phyloP scores from a whole-genome alignment of 2,888 invertebrate species.

The Polymixis lichenea region DNA sequence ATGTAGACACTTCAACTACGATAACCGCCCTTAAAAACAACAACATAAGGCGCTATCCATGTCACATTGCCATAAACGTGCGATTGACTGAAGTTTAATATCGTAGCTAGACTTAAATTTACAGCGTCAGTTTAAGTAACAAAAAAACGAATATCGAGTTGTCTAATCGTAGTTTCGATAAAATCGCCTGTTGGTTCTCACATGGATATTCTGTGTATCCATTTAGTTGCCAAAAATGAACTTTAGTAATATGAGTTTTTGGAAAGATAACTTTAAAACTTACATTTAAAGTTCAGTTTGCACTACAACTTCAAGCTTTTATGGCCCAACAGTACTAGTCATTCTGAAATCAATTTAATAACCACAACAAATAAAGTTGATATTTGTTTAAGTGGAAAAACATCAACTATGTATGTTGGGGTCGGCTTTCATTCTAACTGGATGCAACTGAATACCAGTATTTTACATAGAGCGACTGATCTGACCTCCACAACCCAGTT shows the following conservation, averaged over 20 bases:
- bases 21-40: background rate
- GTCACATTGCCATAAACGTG: background rate
- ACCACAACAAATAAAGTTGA: background rate
- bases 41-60: background rate
- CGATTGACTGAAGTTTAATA: background rate
- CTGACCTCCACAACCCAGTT: background rate
- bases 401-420: background rate
- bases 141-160: too few relatives aligned
- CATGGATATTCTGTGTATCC: background rate
- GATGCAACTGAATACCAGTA: background rate
- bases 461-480: background rate
- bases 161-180: background rate
- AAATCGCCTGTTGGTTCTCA: too few relatives aligned
- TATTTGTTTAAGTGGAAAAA: background rate
- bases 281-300: background rate
- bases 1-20: background rate
- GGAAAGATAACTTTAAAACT: background rate
- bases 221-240: background rate
- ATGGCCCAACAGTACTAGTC: too few relatives aligned
- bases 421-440: background rate
- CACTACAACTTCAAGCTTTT: too few relatives aligned
- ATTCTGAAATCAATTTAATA: background rate
- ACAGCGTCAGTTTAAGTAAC: background rate
- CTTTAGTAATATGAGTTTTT: background rate
- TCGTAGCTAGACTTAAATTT: background rate